phyloP scores from a whole-genome alignment of 2,113 vertebrate genomes.

The Rhea americana region DNA sequence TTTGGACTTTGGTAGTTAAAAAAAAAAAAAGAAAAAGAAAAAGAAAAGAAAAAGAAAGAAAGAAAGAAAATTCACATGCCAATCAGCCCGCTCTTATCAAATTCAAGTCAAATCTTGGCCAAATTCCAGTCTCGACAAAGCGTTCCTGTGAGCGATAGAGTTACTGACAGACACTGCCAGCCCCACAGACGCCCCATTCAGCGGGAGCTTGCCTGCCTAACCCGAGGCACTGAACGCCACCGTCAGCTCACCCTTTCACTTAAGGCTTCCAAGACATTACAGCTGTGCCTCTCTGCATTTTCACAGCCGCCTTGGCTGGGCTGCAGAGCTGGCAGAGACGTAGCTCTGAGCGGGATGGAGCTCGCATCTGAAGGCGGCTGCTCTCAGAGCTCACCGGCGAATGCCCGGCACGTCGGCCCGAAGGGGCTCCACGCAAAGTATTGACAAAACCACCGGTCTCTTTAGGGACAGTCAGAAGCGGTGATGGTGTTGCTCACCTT shows the following conservation, averaged over 20 bases:
- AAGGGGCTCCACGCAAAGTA: background rate
- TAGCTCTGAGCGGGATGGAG: background rate
- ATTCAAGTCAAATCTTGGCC: background rate
- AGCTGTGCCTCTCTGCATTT: background rate
- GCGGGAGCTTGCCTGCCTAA: fast-evolving
- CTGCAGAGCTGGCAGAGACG: background rate
- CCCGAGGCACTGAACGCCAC: background rate
- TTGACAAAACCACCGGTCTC: fast-evolving
- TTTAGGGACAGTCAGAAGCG: fast-evolving
- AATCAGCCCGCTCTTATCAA: background rate
- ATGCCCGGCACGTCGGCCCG: fast-evolving
- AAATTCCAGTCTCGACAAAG: background rate
- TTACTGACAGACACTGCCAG: background rate
- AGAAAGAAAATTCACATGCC: background rate
- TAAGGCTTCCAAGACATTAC: background rate
- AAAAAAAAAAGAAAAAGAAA: background rate
- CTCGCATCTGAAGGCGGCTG: background rate
- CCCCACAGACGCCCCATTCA: background rate
- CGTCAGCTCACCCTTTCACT: background rate
- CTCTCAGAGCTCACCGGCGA: too few species aligned
- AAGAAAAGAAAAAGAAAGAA: background rate
- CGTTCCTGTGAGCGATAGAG: background rate
- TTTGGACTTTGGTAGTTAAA: background rate
- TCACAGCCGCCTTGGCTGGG: background rate
- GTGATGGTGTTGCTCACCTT: background rate